phyloP scores from a whole-genome alignment of 2,113 vertebrate species.

The Apus apus region DNA sequence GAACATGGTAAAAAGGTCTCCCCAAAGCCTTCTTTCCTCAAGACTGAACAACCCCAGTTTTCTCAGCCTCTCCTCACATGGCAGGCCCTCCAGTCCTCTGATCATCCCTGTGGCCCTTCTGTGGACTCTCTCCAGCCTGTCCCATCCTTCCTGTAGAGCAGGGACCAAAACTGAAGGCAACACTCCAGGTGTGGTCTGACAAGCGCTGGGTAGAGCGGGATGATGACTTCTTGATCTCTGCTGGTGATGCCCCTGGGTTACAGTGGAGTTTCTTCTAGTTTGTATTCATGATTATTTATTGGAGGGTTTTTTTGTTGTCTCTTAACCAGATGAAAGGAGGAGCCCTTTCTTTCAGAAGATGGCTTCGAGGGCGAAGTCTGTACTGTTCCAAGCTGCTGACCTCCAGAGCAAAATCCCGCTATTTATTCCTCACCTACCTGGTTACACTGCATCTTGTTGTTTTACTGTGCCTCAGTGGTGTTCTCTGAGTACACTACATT shows the following conservation, averaged over 20 bases:
- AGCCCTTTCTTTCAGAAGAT: slow-evolving; percentile 78
- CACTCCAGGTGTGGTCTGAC: too few species aligned
- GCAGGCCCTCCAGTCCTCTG: too few species aligned
- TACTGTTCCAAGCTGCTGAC: slow-evolving; percentile 88
- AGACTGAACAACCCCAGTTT: too few species aligned
- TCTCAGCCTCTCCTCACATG: too few species aligned
- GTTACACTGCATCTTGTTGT: slow-evolving; percentile 81
- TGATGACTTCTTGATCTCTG: too few species aligned
- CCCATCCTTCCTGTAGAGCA: too few species aligned
- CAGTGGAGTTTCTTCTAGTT: background rate
- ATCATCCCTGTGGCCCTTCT: too few species aligned
- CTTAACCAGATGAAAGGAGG: slow-evolving; percentile 82
- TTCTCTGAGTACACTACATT: slow-evolving; percentile 72
- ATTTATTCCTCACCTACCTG: slow-evolving; percentile 86
- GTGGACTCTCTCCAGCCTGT: too few species aligned
- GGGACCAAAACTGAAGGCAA: too few species aligned
- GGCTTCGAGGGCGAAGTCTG: slow-evolving; percentile 86
- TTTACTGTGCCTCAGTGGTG: slow-evolving; percentile 83
- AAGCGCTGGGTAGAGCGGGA: too few species aligned
- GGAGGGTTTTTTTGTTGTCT: background rate
- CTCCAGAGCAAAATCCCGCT: slow-evolving; percentile 82
- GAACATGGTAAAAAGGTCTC: too few species aligned
- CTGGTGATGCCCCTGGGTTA: background rate
- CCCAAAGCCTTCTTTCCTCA: too few species aligned
- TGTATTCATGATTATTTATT: background rate